Evolutionary conservation across 2,888 invertebrate species (phyloP).

Genomic region (Ryuthela nishihirai): DNA sequence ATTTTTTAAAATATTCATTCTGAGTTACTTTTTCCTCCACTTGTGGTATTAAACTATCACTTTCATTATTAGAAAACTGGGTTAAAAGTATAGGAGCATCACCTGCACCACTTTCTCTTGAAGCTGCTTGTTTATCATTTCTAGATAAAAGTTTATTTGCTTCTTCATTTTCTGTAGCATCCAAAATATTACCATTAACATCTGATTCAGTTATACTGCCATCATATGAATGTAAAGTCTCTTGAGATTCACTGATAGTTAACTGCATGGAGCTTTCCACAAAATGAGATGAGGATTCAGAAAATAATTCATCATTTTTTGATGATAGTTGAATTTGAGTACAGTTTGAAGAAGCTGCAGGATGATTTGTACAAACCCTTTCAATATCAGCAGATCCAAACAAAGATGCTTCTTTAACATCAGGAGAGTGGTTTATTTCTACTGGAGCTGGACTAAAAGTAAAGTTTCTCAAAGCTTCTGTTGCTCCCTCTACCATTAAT

Average conservation of each 20-base stretch:
- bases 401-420: no score
- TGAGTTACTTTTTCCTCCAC: no score
- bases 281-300: slow-evolving; percentile 16
- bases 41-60: no score
- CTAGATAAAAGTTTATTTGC: no score
- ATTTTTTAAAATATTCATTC: no score
- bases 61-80: no score
- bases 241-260: slow-evolving; percentile 27
- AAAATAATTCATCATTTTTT: slow-evolving; percentile 13
- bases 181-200: slow-evolving; percentile 24
- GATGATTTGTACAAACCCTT: neutral
- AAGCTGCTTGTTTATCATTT: no score
- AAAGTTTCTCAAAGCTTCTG: neutral
- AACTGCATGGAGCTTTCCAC: slow-evolving; percentile 16
- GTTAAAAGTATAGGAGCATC: no score
- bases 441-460: slow-evolving; percentile 8
- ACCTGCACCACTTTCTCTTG: no score
- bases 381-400: neutral
- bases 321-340: neutral
- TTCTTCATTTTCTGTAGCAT: slow-evolving; percentile 1
- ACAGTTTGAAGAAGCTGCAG: neutral
- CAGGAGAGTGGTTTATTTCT: no score
- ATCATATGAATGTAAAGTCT: slow-evolving; percentile 29
- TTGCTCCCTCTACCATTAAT: slow-evolving; percentile 7
- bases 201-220: slow-evolving; percentile 29